Evolutionary conservation across 2,797 vertebrate species (phyloP).

Genomic region (Rhadinocentrus ornatus): DNA sequence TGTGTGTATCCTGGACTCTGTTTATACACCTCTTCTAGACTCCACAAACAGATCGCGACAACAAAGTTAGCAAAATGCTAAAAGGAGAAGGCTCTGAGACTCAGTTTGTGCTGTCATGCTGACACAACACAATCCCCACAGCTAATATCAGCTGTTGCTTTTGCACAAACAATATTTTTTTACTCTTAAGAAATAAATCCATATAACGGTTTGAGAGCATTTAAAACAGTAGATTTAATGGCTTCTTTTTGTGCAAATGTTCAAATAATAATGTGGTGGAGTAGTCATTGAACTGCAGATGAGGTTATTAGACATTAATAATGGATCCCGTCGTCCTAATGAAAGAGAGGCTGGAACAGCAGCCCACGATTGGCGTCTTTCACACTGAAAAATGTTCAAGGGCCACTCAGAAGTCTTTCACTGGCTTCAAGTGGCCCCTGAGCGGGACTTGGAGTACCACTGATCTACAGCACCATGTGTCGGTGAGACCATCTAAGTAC

Average conservation of each 20-base stretch:
- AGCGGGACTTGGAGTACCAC: conserved; percentile 46
- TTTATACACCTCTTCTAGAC: too few species aligned
- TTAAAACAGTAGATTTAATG: conserved; percentile 19
- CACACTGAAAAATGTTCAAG: conserved; percentile 62
- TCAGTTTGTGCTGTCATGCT: neutral
- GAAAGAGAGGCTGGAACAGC: conserved; percentile 10
- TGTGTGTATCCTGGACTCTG: too few species aligned
- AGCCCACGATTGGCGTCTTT: conserved; percentile 28
- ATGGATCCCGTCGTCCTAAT: conserved; percentile 17
- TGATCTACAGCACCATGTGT: conserved; percentile 56
- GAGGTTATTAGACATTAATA: conserved; percentile 45
- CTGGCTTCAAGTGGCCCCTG: conserved; percentile 56
- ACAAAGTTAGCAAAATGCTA: too few species aligned
- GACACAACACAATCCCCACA: neutral
- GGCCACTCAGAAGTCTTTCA: conserved; percentile 59
- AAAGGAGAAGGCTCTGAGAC: neutral
- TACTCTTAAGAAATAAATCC: neutral
- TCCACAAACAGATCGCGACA: too few species aligned
- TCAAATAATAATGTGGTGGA: conserved; percentile 16
- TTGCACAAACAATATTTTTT: neutral
- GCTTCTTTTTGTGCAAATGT: conserved; percentile 13
- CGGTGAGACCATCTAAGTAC: conserved; percentile 57
- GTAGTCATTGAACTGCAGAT: neutral
- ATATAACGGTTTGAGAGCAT: conserved; percentile 14
- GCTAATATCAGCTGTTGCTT: neutral